A percentile compares a stretch with the other conserved stretches of the same genome.
phyloP scores from a whole-genome alignment of 1,140 invertebrate genomes.

The Chrysoperla carnea region DNA sequence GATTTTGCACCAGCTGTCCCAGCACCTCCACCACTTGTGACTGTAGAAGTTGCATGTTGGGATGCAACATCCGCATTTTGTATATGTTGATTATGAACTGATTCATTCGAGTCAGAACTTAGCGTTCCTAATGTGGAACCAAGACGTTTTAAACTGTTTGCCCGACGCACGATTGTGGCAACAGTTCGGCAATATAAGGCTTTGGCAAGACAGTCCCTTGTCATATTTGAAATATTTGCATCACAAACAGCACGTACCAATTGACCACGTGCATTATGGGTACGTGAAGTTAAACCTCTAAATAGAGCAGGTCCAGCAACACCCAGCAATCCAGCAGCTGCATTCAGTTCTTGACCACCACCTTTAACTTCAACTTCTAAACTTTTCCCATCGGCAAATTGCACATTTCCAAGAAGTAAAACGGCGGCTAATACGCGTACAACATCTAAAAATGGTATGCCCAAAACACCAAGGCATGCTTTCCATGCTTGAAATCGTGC shows the following conservation, averaged over 20 bases:
- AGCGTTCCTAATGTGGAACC: slow-evolving; percentile 76
- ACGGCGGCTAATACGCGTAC: slow-evolving; percentile 80
- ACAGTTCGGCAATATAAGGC: slow-evolving; percentile 87
- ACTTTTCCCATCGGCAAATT: slow-evolving; percentile 61
- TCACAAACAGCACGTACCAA: slow-evolving; percentile 68
- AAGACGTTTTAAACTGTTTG: slow-evolving; percentile 77
- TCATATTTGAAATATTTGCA: slow-evolving; percentile 69
- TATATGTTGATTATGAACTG: slow-evolving; percentile 59
- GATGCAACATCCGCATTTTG: slow-evolving; percentile 49
- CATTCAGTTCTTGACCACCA: slow-evolving; percentile 63
- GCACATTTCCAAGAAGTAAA: slow-evolving; percentile 77
- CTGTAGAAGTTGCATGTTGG: slow-evolving; percentile 64
- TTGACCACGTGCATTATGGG: slow-evolving; percentile 69
- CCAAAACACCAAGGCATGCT: slow-evolving; percentile 70
- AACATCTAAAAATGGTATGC: slow-evolving; percentile 87
- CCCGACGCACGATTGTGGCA: slow-evolving; percentile 81
- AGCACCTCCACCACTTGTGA: slow-evolving; percentile 35
- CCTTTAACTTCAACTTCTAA: slow-evolving; percentile 56
- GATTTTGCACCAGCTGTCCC: slow-evolving; percentile 66
- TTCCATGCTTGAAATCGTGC: slow-evolving; percentile 75
- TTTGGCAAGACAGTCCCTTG: slow-evolving; percentile 77
- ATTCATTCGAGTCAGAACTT: slow-evolving; percentile 81
- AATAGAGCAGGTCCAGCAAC: slow-evolving; percentile 59
- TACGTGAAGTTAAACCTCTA: slow-evolving; percentile 65
- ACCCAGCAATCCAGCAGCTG: slow-evolving; percentile 68